Evolutionary conservation across 37 sponge, comb jelly and placozoan genomes (phyloP).

Genomic region (Ephydatia muelleri): DNA sequence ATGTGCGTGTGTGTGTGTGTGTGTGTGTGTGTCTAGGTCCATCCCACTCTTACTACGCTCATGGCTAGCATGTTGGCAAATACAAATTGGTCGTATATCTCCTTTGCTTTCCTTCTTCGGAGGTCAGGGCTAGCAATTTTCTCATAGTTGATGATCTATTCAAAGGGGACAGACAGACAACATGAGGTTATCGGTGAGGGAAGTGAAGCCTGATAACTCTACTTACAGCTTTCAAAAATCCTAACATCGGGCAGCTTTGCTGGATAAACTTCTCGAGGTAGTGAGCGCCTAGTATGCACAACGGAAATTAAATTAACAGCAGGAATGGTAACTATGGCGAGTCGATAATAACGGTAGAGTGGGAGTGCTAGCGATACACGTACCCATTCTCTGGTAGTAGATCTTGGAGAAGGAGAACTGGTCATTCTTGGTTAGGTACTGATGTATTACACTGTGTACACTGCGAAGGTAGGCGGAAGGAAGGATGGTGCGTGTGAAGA

Average conservation of each 20-base stretch:
- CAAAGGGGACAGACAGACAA: background rate
- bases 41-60: conserved; percentile 34
- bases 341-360: background rate
- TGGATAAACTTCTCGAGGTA: conserved; percentile 48
- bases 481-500: background rate
- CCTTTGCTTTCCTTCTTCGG: conserved; percentile 60
- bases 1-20: background rate
- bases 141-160: conserved; percentile 75
- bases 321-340: background rate
- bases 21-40: background rate
- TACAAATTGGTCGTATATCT: conserved; percentile 83
- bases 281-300: conserved; percentile 15
- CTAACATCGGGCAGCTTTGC: background rate
- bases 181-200: conserved; percentile 28
- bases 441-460: conserved; percentile 77
- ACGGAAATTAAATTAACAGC: background rate
- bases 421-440: conserved; percentile 41
- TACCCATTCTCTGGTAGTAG: conserved; percentile 81
- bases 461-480: conserved; percentile 33
- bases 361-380: conserved; percentile 5
- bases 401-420: conserved; percentile 43
- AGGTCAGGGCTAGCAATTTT: conserved; percentile 31
- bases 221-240: conserved; percentile 44
- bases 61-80: conserved; percentile 83
- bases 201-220: background rate